Evolutionary conservation across 2,888 invertebrate genomes (phyloP).

Genomic region (Epicampocera succincta): DNA sequence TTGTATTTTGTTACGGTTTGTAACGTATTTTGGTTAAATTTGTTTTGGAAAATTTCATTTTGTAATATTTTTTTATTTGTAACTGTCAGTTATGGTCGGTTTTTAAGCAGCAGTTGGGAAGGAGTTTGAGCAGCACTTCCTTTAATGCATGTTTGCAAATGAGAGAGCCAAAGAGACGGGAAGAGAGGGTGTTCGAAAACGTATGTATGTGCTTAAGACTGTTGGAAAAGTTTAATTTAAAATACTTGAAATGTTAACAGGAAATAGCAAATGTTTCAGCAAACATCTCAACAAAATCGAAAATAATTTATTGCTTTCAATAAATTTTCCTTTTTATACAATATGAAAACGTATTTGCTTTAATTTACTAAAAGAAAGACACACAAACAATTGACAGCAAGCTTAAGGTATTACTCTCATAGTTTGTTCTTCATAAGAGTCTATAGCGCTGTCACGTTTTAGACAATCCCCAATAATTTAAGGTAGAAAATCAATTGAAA

Average conservation of each 20-base stretch:
- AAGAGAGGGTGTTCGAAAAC: neutral
- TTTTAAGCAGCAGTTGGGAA: neutral
- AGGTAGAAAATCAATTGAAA: too few species aligned
- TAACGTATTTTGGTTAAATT: constrained; percentile 47
- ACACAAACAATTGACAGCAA: too few species aligned
- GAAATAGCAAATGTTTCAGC: constrained; percentile 57
- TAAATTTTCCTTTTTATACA: too few species aligned
- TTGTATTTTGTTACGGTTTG: constrained; percentile 42
- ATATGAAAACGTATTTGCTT: too few species aligned
- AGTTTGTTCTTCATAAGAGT: too few species aligned
- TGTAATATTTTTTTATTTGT: constrained; percentile 25
- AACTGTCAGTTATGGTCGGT: constrained; percentile 50
- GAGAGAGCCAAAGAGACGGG: neutral
- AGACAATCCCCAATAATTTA: too few species aligned
- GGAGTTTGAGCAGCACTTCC: neutral
- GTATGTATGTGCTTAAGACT: constrained; percentile 10
- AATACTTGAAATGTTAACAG: constrained; percentile 51
- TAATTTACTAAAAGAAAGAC: too few species aligned
- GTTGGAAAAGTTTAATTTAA: constrained; percentile 58
- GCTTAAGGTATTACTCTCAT: too few species aligned
- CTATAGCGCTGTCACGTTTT: too few species aligned
- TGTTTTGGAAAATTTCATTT: constrained; percentile 51
- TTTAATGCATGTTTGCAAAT: neutral
- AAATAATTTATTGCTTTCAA: constrained; percentile 62
- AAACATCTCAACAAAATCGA: constrained; percentile 61